Evolutionary conservation across 2,113 vertebrate species (phyloP), one percentile per base, ranked within the genome.

Genomic region (Tympanuchus pallidicinctus): DNA sequence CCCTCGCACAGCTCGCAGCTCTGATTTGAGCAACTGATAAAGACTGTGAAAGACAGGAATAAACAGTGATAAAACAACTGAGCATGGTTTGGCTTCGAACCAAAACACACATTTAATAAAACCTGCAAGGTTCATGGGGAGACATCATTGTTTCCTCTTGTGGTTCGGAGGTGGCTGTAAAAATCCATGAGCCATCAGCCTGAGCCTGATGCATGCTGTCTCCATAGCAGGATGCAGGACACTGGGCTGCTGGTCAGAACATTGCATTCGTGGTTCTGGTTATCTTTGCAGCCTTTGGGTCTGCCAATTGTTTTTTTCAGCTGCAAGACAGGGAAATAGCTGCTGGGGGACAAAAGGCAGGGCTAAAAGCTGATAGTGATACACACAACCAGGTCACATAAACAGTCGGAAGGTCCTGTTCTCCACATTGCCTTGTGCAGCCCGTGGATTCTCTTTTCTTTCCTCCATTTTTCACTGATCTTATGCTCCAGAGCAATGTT

Each of bases 21-120:
- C 90, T 89, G 95, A 96, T 95, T 90, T n/a, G 64, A 87, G 64
- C 88, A 81, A 80, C 86, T 90, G 94, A 96, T 95, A 96, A 97
- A 82, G 89, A 63, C 91, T 93, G 74, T 84, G 91, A 95, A 95
- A 56, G 94, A 83, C 89, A 92, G 80, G 94, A 93, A 93, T 94
- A 96, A 95, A 96, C 90, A 96, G 65, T 85, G 92, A 93, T 92
- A 94, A 90, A 94, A 63, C 69, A 95, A 81, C 30, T 1, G 0
- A 92, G 79, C 10, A 0, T 60, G 63, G 52, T 42, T 88, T 91
- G 93, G 86, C 86, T 88, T 91, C 20, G 1, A 82, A 82, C 82
- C 80, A 92, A 95, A 94, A 73, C 89, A 88, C 50, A 82, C 88
- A 42, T 80, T 94, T 93, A 74, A 92, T 92, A 91, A 93, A 94